Percentiles rank a stretch among this genome's conserved stretches.
Evolutionary conservation across 2,888 invertebrate genomes (phyloP).

Genomic region (Tetrapedia diversipes): DNA sequence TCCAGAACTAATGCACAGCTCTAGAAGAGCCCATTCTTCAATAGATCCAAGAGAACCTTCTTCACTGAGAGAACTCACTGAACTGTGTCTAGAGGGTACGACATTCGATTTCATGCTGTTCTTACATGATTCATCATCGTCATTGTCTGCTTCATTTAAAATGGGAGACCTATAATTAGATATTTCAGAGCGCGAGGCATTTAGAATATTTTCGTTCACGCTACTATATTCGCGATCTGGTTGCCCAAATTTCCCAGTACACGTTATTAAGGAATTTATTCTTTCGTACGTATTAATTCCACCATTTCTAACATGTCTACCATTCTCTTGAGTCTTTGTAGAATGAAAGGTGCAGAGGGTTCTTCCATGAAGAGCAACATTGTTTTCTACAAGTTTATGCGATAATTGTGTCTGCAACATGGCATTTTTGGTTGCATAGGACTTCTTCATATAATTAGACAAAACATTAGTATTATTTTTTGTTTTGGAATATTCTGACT

Average conservation of each 20-base stretch:
- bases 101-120: slow-evolving; percentile 33
- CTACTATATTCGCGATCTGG: slow-evolving; percentile 31
- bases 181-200: slow-evolving; percentile 16
- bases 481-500: slow-evolving; percentile 39
- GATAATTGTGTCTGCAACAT: slow-evolving; percentile 19
- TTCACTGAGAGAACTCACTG: slow-evolving; percentile 55
- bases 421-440: slow-evolving; percentile 22
- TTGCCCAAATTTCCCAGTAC: neutral
- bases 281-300: slow-evolving; percentile 21
- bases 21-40: slow-evolving; percentile 59
- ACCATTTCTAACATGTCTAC: slow-evolving; percentile 18
- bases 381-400: slow-evolving; percentile 36
- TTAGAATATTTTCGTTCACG: slow-evolving; percentile 16
- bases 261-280: neutral
- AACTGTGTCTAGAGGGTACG: slow-evolving; percentile 48
- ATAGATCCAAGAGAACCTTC: slow-evolving; percentile 52
- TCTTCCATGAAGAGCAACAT: slow-evolving; percentile 6
- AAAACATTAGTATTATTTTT: slow-evolving; percentile 1
- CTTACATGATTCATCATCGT: slow-evolving; percentile 52
- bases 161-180: slow-evolving; percentile 46
- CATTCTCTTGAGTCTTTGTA: slow-evolving; percentile 23
- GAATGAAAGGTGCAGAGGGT: slow-evolving; percentile 30
- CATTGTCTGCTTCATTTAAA: slow-evolving; percentile 40
- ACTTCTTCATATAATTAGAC: slow-evolving; percentile 25
- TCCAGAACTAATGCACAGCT: slow-evolving; percentile 63